Percentiles rank a stretch among this genome's conserved stretches.
Evolutionary conservation across 2,797 vertebrate genomes (phyloP).

Genomic region (Melanotaenia boesemani): DNA sequence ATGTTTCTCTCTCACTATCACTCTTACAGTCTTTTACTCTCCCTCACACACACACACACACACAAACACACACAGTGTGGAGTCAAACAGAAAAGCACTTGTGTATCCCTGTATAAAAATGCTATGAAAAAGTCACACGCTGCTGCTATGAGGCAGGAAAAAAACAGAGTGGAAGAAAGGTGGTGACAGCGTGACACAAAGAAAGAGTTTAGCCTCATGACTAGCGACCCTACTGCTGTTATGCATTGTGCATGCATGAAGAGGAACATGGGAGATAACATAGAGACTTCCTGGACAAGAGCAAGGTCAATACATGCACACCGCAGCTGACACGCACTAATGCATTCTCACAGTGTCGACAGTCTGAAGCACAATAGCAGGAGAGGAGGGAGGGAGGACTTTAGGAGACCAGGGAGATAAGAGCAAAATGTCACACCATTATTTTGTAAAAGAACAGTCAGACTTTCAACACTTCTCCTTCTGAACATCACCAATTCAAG

Average conservation of each 20-base stretch:
- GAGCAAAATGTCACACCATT: constrained; percentile 63
- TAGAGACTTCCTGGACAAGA: constrained; percentile 55
- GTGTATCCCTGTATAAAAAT: constrained; percentile 17
- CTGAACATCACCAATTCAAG: constrained; percentile 18
- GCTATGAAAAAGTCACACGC: constrained; percentile 43
- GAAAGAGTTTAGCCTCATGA: constrained; percentile 12
- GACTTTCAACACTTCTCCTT: constrained; percentile 33
- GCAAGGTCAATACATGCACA: constrained; percentile 62
- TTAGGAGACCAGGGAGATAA: constrained; percentile 45
- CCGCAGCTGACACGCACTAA: constrained; percentile 42
- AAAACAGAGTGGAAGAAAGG: constrained; percentile 14
- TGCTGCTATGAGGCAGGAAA: constrained; percentile 42
- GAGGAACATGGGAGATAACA: constrained; percentile 52
- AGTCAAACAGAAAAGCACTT: constrained; percentile 13
- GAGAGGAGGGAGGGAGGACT: constrained; percentile 32
- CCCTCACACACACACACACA: too few relatives aligned
- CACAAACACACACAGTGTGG: constrained; percentile 18
- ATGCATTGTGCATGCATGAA: constrained; percentile 38
- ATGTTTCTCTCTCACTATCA: constrained; percentile 44
- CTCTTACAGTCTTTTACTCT: constrained; percentile 48
- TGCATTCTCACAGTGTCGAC: constrained; percentile 52
- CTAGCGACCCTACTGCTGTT: neutral
- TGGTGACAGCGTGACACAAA: constrained; percentile 15
- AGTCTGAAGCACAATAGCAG: constrained; percentile 58
- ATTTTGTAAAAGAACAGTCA: constrained; percentile 37